Conservation (phyloP, 2,888 invertebrate species). For the Drosophila cracens region DNA sequence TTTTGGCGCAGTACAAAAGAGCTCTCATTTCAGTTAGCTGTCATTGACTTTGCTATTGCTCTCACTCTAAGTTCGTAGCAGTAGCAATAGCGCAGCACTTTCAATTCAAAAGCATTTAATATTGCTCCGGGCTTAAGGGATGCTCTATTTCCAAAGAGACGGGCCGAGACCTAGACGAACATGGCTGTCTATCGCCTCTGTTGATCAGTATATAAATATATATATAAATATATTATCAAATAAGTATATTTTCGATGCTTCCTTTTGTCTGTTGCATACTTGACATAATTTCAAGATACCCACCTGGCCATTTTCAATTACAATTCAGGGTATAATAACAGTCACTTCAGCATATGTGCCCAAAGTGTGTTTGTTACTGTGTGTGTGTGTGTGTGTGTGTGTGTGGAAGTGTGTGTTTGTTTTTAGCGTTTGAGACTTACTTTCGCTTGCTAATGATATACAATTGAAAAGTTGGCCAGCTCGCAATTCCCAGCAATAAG, state of each 20-base stretch:
- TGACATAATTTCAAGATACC: not conserved
- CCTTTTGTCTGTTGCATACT: not conserved
- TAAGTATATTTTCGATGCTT: constrained; percentile 7
- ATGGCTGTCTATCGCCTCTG: not conserved
- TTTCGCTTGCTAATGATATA: constrained; percentile 45
- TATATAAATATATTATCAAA: not conserved
- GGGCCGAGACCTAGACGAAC: not conserved
- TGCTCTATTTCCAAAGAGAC: not conserved
- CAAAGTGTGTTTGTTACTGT: constrained; percentile 14
- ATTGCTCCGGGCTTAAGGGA: not conserved
- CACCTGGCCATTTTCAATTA: not conserved
- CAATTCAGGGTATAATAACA: not conserved
- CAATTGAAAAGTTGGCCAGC: constrained; percentile 48
- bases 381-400: constrained; percentile 9
- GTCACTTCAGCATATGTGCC: constrained; percentile 50
- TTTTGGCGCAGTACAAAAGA: not conserved
- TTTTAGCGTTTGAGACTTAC: constrained; percentile 41
- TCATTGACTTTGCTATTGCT: not conserved
- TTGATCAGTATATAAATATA: not conserved
- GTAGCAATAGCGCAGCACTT: not conserved
- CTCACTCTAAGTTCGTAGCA: not conserved
- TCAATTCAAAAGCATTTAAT: not conserved
- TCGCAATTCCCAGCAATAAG: constrained; percentile 33
- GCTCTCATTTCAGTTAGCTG: not conserved
- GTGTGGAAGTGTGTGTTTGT: constrained; percentile 37